Evolutionary conservation across 1,140 invertebrate species (phyloP).

Genomic region (Aphidius gifuensis): DNA sequence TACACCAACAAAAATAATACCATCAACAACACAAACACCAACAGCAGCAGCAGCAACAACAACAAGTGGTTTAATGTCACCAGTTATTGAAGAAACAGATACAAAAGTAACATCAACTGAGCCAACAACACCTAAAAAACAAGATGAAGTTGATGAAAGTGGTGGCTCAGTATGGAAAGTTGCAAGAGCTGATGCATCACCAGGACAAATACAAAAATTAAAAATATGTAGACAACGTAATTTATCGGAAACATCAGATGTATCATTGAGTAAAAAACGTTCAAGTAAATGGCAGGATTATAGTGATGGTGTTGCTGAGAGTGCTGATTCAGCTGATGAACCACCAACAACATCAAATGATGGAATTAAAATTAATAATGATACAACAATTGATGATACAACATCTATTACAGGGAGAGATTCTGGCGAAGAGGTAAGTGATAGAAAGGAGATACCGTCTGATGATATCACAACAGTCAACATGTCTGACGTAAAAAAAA

Average conservation of each 20-base stretch:
- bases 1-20: conserved; percentile 1
- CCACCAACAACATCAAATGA: conserved; percentile 34
- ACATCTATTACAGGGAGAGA: conserved; percentile 47
- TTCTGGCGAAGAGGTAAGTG: conserved; percentile 55
- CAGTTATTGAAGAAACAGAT: conserved; percentile 11
- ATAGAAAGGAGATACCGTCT: conserved; percentile 53
- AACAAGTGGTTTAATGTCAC: too few species aligned
- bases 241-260: conserved; percentile 48
- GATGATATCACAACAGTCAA: conserved; percentile 50
- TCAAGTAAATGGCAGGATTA: conserved; percentile 50
- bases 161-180: conserved; percentile 55
- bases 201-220: conserved; percentile 57
- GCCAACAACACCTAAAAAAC: not conserved
- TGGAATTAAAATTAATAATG: conserved; percentile 32
- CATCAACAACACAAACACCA: conserved; percentile 13
- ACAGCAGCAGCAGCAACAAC: too few species aligned
- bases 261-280: conserved; percentile 44
- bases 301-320: conserved; percentile 49
- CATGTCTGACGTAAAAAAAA: conserved; percentile 55
- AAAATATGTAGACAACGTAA: conserved; percentile 55
- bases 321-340: conserved; percentile 51
- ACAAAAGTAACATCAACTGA: conserved; percentile 25
- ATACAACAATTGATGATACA: conserved; percentile 40
- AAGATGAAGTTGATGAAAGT: conserved; percentile 33
- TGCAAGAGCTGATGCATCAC: conserved; percentile 55